Base-by-base conservation (phyloP, 1,140 invertebrate species). In the Atta cephalotes region DNA sequence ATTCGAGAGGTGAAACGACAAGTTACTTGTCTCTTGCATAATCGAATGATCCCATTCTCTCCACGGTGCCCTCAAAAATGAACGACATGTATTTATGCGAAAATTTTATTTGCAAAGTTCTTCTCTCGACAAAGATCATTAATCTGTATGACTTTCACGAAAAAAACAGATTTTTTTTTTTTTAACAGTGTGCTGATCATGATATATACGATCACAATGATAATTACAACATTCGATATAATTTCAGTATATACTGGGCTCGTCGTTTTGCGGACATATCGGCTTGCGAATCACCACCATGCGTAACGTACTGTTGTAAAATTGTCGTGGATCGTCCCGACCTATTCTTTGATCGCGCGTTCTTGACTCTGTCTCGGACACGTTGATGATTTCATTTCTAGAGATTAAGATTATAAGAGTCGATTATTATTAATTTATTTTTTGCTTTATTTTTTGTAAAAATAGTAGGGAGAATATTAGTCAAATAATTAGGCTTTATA, bases 231-330 rank as follows among this genome's bases (percentile, higher is more conserved):
- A 2, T 12, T 16, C 39, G 68, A 58, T n/a, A 25, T 76, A 76
- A 63, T 16, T 76, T 93, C 66, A 94, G 63, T 93, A 94, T 77
- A 94, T 94, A 5, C 92, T 89, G 6, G 94, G 89, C 28, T 92
- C 93, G 31, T 94, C 93, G 14, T 94, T 91, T 9, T 81, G 81
- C 14, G 86, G 88, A 80, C 76, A 91, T 72, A 94, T 86, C 7
- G 89, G 92, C 58, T 93, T 94, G 16, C 91, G 89, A 14, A 94
- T 78, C 12, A 86, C 58, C 21, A 71, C 58, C 21, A 71, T 71
- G 53, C 82, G 70, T 18, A 56, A 68, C 18, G 80, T 68, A 31
- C 14, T 65, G 71, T 91, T 86, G 65, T 91, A 92, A 71, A 88
- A 86, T 21, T 91, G 82, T 6, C 51, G 87, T 6, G 80, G 28